These are phyloP conservation scores for Mus musculus DNA, from an alignment of 2,113 vertebrate species.

Conservation along the genomic window DNA sequence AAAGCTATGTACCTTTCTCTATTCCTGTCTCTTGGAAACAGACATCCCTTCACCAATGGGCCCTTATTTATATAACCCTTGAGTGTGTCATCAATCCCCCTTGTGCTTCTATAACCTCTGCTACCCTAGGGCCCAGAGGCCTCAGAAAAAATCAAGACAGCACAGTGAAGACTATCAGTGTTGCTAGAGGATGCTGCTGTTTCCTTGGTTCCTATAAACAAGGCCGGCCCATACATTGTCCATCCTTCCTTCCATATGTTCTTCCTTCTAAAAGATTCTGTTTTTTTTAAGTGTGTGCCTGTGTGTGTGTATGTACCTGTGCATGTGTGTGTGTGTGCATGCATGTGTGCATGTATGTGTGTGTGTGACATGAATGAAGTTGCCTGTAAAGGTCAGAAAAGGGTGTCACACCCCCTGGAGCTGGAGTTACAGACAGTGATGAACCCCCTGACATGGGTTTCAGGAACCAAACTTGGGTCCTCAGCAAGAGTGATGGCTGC, in stretches of 20 bases:
- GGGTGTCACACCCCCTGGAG: not conserved
- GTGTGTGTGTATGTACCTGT: no score
- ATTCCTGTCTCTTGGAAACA: not conserved
- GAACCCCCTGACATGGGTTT: not conserved
- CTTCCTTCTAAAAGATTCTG: not conserved
- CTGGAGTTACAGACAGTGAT: not conserved
- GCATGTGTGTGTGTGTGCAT: no score
- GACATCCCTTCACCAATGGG: not conserved
- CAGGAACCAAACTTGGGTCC: not conserved
- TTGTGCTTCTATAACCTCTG: rapidly evolving
- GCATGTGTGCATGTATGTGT: no score
- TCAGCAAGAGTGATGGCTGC: not conserved
- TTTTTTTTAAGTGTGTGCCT: not conserved
- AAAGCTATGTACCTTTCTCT: not conserved
- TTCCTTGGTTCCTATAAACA: not conserved
- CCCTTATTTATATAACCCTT: not conserved
- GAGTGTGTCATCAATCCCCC: not conserved
- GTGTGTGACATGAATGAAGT: not conserved
- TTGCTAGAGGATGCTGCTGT: not conserved
- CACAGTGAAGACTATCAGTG: not conserved
- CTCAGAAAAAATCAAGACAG: not conserved
- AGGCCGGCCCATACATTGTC: not conserved
- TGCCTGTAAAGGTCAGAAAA: not conserved
- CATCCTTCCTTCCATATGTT: not conserved
- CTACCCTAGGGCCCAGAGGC: not conserved